phyloP scores from a whole-genome alignment of 1,140 invertebrate genomes.

The Diprion similis region DNA sequence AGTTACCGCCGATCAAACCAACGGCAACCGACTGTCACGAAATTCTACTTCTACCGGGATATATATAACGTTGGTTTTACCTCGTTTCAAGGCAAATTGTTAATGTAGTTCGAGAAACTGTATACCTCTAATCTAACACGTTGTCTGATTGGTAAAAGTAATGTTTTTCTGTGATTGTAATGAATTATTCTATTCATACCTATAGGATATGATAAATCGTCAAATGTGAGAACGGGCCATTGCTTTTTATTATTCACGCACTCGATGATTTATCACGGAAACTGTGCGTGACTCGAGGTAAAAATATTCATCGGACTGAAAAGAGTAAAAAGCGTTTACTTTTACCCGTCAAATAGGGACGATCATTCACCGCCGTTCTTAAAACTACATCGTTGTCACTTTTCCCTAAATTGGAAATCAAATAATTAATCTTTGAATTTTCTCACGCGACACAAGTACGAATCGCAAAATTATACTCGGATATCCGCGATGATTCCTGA shows the following conservation, averaged over 20 bases:
- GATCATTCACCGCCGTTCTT: slow-evolving; percentile 10
- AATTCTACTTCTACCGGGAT: neutral
- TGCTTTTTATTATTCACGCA: too few relatives aligned
- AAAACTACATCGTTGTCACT: neutral
- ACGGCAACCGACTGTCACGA: slow-evolving; percentile 17
- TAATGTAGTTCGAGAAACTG: neutral
- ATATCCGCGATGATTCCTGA: too few relatives aligned
- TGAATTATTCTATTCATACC: neutral
- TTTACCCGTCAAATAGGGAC: neutral
- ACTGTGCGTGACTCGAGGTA: neutral
- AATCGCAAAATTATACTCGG: too few relatives aligned
- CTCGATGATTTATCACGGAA: too few relatives aligned
- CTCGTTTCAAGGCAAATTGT: neutral
- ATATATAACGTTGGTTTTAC: neutral
- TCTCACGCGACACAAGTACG: too few relatives aligned
- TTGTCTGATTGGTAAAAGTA: neutral
- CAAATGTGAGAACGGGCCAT: neutral
- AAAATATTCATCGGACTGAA: neutral
- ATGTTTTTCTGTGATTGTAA: neutral
- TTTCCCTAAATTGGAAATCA: too few relatives aligned
- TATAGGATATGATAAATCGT: neutral
- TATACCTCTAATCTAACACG: neutral
- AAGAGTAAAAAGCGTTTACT: neutral
- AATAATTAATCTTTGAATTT: too few relatives aligned
- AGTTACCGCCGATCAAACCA: slow-evolving; percentile 28